phyloP scores from a whole-genome alignment of 92 coral and sea anemone genomes.

The Isaurus tuberculatus region DNA sequence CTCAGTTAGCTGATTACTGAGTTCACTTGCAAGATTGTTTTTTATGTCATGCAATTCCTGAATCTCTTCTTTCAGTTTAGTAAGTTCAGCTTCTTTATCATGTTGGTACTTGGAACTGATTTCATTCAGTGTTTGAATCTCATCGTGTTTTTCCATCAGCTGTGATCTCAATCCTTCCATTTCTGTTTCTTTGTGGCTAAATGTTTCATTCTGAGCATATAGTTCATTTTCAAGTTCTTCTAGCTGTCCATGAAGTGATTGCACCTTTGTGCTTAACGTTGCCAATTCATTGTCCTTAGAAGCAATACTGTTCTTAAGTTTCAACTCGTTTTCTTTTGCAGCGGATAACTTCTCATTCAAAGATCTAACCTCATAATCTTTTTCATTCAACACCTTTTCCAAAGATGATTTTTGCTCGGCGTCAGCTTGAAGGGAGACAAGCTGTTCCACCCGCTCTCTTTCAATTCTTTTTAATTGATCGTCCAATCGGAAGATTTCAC shows the following conservation, averaged over 20 bases:
- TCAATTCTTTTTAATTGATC: slow-evolving; percentile 59
- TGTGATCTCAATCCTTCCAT: slow-evolving; percentile 28
- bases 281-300: slow-evolving; percentile 15
- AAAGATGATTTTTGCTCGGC: slow-evolving; percentile 26
- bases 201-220: slow-evolving; percentile 47
- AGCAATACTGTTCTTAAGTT: slow-evolving; percentile 15
- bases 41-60: slow-evolving; percentile 57
- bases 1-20: slow-evolving; percentile 50
- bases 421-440: slow-evolving; percentile 62
- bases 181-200: slow-evolving; percentile 49
- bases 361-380: slow-evolving; percentile 24
- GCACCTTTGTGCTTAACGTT: slow-evolving; percentile 45
- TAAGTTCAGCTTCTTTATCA: slow-evolving; percentile 56
- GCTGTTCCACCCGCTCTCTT: slow-evolving; percentile 61
- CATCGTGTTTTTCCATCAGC: background rate
- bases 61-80: slow-evolving; percentile 62
- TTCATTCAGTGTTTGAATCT: background rate
- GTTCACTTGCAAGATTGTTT: slow-evolving; percentile 53
- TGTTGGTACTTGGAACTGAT: background rate
- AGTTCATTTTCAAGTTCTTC: slow-evolving; percentile 59
- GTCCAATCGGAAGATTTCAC: slow-evolving; percentile 55
- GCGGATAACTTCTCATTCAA: slow-evolving; percentile 25
- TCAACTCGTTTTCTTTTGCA: background rate
- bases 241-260: slow-evolving; percentile 61
- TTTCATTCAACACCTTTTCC: slow-evolving; percentile 26